These are phyloP conservation scores for Xenopus laevis DNA, from an alignment of 2,113 vertebrate genomes.

Conservation along the genomic window DNA sequence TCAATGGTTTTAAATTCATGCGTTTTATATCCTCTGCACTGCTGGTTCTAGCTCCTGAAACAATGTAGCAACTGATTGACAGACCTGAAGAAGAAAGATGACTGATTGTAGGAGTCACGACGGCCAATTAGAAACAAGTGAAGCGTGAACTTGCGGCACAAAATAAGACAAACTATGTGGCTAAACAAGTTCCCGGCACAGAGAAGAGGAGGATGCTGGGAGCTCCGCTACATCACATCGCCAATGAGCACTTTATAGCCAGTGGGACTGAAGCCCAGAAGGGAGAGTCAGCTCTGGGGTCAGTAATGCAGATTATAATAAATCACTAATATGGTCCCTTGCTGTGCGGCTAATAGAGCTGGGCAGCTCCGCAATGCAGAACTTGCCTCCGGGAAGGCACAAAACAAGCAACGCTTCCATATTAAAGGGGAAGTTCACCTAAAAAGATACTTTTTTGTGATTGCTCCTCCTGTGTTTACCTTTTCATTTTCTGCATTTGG, in stretches of 20 bases:
- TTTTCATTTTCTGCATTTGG: too few species aligned
- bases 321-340: conserved; percentile 17
- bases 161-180: not conserved
- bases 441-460: too few species aligned
- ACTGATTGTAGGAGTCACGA: not conserved
- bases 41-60: too few species aligned
- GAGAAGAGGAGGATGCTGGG: not conserved
- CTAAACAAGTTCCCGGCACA: not conserved
- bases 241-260: conserved; percentile 1
- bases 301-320: conserved; percentile 47
- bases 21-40: too few species aligned
- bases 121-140: not conserved
- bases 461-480: too few species aligned
- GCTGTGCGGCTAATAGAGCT: not conserved
- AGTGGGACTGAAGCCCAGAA: not conserved
- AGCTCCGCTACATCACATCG: not conserved
- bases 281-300: not conserved
- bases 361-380: not conserved
- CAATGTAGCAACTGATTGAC: too few species aligned
- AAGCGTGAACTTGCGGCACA: not conserved
- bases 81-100: too few species aligned
- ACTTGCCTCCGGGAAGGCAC: too few species aligned
- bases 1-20: too few species aligned
- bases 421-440: too few species aligned
- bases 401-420: too few species aligned